Percentiles rank a stretch among this genome's conserved stretches.
These are phyloP conservation scores for Neelides sp. DNA, from an alignment of 1,140 invertebrate genomes.

Conservation along the genomic window DNA sequence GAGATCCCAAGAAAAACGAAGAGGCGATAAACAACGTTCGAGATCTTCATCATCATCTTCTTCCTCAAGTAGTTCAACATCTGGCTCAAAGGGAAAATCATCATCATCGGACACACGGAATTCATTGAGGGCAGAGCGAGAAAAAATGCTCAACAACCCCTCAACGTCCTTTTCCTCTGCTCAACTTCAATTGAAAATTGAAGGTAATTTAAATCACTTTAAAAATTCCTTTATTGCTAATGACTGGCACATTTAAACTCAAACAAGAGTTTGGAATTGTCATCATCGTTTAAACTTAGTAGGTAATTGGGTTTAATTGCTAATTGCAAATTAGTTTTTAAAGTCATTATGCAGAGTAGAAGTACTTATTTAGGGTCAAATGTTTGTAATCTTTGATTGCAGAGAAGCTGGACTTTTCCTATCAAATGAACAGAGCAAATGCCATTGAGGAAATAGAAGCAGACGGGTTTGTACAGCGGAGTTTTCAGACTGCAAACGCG, in stretches of 20 bases:
- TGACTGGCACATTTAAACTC: background rate
- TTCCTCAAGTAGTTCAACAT: slow-evolving; percentile 1
- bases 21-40: background rate
- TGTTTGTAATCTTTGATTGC: background rate
- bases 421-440: slow-evolving; percentile 16
- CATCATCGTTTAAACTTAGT: background rate
- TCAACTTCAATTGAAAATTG: slow-evolving; percentile 17
- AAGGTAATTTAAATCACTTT: slow-evolving; percentile 14
- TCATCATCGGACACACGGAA: background rate
- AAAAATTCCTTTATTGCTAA: background rate
- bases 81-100: background rate
- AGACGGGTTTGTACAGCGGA: slow-evolving; percentile 23
- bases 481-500: slow-evolving; percentile 16
- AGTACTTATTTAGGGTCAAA: background rate
- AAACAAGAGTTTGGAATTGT: background rate
- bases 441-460: slow-evolving; percentile 26
- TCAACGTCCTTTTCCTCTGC: slow-evolving; percentile 1
- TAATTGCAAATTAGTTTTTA: slow-evolving; percentile 1
- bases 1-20: background rate
- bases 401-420: slow-evolving; percentile 20
- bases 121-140: no score
- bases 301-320: background rate
- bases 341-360: no score
- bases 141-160: background rate
- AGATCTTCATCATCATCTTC: slow-evolving; percentile 4